Evolutionary conservation across 2,113 vertebrate species (phyloP).

Genomic region (Amia ocellicauda): DNA sequence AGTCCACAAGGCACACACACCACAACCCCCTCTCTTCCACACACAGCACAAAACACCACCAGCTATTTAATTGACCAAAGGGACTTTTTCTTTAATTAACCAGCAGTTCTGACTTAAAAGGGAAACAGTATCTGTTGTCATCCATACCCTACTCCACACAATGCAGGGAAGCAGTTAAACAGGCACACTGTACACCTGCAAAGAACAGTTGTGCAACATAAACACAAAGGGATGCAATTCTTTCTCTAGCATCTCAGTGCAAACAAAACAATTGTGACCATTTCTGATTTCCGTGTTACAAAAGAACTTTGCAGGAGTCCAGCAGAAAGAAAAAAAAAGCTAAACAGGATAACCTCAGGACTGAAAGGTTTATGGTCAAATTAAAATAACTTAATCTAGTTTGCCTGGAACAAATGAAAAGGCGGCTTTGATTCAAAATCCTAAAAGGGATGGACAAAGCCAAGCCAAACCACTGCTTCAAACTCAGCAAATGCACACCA

Average conservation of each 20-base stretch:
- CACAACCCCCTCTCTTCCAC: not conserved
- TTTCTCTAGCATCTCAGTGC: constrained; percentile 34
- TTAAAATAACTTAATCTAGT: constrained; percentile 12
- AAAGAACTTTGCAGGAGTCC: no score
- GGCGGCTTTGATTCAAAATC: no score
- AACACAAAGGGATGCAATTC: constrained; percentile 31
- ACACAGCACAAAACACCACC: not conserved
- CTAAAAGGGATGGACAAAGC: no score
- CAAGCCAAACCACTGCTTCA: no score
- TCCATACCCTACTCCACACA: constrained; percentile 60
- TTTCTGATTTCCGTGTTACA: no score
- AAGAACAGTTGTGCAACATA: constrained; percentile 33
- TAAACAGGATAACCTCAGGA: constrained; percentile 28
- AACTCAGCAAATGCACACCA: not conserved
- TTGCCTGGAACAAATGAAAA: not conserved
- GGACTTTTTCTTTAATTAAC: constrained; percentile 37
- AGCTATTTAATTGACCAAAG: not conserved
- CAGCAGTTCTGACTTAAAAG: constrained; percentile 51
- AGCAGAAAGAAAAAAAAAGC: constrained; percentile 22
- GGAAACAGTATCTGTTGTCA: constrained; percentile 49
- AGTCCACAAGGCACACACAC: not conserved
- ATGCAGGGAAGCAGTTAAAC: constrained; percentile 73
- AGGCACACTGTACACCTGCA: constrained; percentile 26
- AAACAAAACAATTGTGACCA: constrained; percentile 14
- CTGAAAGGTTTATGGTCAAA: constrained; percentile 29